These are phyloP conservation scores for Arion vulgaris DNA, from an alignment of 1,140 invertebrate genomes.

Conservation along the genomic window DNA sequence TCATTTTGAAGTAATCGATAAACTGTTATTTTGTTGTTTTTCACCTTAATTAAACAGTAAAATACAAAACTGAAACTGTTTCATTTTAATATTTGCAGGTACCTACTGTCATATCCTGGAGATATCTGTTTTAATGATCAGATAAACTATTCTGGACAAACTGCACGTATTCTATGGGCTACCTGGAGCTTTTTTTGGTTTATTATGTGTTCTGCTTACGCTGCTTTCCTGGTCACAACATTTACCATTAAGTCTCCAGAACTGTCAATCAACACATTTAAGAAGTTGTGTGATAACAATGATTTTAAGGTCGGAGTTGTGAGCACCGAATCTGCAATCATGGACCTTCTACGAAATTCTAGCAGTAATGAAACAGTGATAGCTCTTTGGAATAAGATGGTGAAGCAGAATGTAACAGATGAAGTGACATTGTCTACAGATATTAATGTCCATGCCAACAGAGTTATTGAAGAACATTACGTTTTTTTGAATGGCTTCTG, in stretches of 20 bases:
- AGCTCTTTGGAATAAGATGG: not conserved
- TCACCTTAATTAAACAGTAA: too few species aligned
- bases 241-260: not conserved
- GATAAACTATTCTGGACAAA: not conserved
- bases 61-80: too few species aligned
- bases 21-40: too few species aligned
- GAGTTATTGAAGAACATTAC: not conserved
- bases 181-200: constrained; percentile 9
- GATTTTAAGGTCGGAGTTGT: not conserved
- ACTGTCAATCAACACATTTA: not conserved
- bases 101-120: not conserved
- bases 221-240: constrained; percentile 12
- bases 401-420: not conserved
- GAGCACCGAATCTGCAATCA: not conserved
- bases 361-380: not conserved
- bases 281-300: not conserved
- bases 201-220: constrained; percentile 9
- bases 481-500: not conserved
- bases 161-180: not conserved
- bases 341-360: not conserved
- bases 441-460: not conserved
- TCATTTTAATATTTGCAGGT: not conserved
- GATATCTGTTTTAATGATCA: not conserved
- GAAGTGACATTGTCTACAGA: not conserved
- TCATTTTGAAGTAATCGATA: too few species aligned